Conservation (phyloP, 2,888 invertebrate species). For the Osmoderma eremita region DNA sequence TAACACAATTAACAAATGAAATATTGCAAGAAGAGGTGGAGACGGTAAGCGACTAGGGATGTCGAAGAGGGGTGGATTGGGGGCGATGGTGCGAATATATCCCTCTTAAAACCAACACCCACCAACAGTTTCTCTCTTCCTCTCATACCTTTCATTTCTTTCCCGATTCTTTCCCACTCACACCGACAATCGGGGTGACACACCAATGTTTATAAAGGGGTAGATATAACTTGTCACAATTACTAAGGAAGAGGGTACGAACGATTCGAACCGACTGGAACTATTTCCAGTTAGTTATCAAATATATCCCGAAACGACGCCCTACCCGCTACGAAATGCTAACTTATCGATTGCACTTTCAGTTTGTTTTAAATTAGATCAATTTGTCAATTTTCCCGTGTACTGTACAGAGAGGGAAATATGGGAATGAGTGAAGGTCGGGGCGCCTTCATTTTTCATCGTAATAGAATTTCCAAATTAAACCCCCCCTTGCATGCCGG, state of each 20-base stretch:
- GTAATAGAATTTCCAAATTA: slow-evolving; percentile 44
- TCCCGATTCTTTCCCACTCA: not conserved
- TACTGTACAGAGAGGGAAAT: slow-evolving; percentile 9
- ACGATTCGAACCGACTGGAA: slow-evolving; percentile 12
- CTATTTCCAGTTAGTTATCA: slow-evolving; percentile 45
- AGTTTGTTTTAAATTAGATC: slow-evolving; percentile 49
- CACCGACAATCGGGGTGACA: too few species aligned
- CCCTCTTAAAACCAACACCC: slow-evolving; percentile 44
- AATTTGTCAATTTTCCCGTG: slow-evolving; percentile 46
- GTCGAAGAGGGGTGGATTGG: not conserved
- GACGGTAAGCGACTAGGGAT: not conserved
- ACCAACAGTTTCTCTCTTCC: not conserved
- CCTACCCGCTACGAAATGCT: slow-evolving; percentile 46
- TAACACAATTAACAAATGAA: slow-evolving; percentile 58
- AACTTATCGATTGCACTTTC: slow-evolving; percentile 45
- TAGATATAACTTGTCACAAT: too few species aligned
- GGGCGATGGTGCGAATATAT: slow-evolving; percentile 41
- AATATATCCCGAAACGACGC: slow-evolving; percentile 46
- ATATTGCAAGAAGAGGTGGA: slow-evolving; percentile 50
- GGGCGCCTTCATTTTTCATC: slow-evolving; percentile 39
- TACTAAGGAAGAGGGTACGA: not conserved
- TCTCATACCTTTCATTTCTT: not conserved
- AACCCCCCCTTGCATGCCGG: slow-evolving; percentile 10
- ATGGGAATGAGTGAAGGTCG: not conserved
- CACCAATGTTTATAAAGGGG: too few species aligned